phyloP scores from a whole-genome alignment of 2,113 vertebrate species.

The Gallinago undulata region DNA sequence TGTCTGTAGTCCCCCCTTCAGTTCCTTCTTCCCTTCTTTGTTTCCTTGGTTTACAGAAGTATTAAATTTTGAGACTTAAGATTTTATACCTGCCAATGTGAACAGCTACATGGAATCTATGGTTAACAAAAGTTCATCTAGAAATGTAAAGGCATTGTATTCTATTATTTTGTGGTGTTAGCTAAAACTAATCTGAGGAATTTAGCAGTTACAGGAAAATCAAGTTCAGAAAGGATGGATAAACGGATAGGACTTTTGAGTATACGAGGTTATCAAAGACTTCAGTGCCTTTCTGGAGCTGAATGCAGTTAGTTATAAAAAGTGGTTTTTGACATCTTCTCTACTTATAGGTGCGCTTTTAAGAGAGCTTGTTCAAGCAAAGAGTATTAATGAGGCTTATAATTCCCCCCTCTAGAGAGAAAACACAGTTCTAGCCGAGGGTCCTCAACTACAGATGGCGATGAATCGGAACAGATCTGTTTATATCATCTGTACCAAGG shows the following conservation, averaged over 20 bases:
- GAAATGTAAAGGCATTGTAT: not conserved
- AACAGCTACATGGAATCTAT: not conserved
- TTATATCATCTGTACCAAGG: constrained; percentile 80
- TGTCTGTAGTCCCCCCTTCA: not conserved
- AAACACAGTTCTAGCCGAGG: constrained; percentile 11
- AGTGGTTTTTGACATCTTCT: not conserved
- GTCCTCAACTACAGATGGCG: not conserved
- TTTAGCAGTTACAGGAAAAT: not conserved
- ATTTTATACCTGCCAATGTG: not conserved
- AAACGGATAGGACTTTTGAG: not conserved
- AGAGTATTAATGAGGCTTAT: not conserved
- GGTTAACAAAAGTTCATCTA: not conserved
- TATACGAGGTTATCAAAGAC: not conserved
- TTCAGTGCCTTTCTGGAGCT: not conserved
- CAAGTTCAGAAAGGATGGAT: not conserved
- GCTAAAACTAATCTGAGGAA: not conserved
- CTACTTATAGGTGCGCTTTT: not conserved
- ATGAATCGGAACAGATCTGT: constrained; percentile 84
- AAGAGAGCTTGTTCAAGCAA: not conserved
- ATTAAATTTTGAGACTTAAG: not conserved
- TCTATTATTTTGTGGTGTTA: not conserved
- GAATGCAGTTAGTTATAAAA: not conserved
- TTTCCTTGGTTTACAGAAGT: not conserved
- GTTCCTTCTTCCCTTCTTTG: not conserved
- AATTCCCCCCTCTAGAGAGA: constrained; percentile 51